Evolutionary conservation across 2,113 vertebrate genomes (phyloP), one percentile per base, ranked within the genome.

Genomic region (Neolamprologus falcicula): DNA sequence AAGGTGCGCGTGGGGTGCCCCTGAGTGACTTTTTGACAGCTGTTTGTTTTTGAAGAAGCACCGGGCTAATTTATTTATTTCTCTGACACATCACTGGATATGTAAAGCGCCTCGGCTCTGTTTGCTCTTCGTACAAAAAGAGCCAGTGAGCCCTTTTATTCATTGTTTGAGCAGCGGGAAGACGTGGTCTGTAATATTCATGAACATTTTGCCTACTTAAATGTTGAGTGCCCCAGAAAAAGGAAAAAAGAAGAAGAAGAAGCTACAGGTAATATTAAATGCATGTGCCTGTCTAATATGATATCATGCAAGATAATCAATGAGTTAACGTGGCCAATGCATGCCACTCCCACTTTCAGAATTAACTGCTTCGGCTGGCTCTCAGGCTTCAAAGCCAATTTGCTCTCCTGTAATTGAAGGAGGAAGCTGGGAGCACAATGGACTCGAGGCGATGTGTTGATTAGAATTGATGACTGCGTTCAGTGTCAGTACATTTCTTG

Each of bases 11-110:
- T n/a, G 68, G 61, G 86, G 87, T 21, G 63, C 90, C 89, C 92
- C 93, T 84, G 91, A 93, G 90, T 94, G 93, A 95, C 94, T 94
- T 94, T 94, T 92, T 95, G 93, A 96, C 95, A 94, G 91, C 85
- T 92, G 92, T 94, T 94, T 95, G 91, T 94, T 93, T 95, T 92
- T 89, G 93, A 86, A 91, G 83, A 90, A 83, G 85, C 86, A 19
- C 42, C 1, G 21, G 61, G 79, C 86, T 94, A 85, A 93, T 96
- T 93, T 94, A 93, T 95, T 92, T 92, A 91, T 94, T 94, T 94
- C 90, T 82, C 90, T 90, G 93, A 94, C 93, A 93, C 85, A 92
- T 89, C 84, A 84, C 45, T 83, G 90, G 86, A 92, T 90, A 93
- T 89, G 92, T 89, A 92, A 92, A 93, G 90, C 54, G 42, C 54